Evolutionary conservation across 2,113 vertebrate genomes (phyloP).

Genomic region (Menidia beryllina): DNA sequence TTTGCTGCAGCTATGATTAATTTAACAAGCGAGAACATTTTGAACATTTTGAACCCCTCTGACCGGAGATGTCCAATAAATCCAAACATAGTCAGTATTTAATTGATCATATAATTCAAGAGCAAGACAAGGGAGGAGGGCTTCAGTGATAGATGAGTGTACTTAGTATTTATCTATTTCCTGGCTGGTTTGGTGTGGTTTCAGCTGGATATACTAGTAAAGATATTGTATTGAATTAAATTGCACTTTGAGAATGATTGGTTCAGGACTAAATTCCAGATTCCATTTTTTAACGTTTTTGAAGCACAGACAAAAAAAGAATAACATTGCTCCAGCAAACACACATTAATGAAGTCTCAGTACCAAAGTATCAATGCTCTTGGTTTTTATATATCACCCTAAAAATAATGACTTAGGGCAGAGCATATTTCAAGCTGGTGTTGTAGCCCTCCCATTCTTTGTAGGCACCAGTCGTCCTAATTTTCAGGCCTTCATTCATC

Average conservation of each 20-base stretch:
- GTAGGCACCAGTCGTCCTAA: background rate
- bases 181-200: slow-evolving; percentile 24
- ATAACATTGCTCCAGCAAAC: too few species aligned
- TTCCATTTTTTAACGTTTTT: too few species aligned
- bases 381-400: too few species aligned
- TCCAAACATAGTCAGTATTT: slow-evolving; percentile 58
- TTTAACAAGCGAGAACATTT: slow-evolving; percentile 62
- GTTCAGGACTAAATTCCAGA: too few species aligned
- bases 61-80: slow-evolving; percentile 54
- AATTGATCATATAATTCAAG: slow-evolving; percentile 61
- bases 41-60: slow-evolving; percentile 59
- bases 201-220: slow-evolving; percentile 5
- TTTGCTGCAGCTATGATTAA: slow-evolving; percentile 44
- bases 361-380: too few species aligned
- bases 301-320: too few species aligned
- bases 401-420: too few species aligned
- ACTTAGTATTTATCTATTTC: slow-evolving; percentile 34
- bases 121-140: slow-evolving; percentile 38
- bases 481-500: background rate
- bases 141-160: slow-evolving; percentile 48
- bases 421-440: too few species aligned
- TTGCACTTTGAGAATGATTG: slow-evolving; percentile 14
- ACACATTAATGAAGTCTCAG: too few species aligned
- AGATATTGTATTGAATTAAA: slow-evolving; percentile 25
- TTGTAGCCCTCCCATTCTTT: background rate